Evolutionary conservation across 1,140 invertebrate species (phyloP).

Genomic region (Cardiocondyla obscurior): DNA sequence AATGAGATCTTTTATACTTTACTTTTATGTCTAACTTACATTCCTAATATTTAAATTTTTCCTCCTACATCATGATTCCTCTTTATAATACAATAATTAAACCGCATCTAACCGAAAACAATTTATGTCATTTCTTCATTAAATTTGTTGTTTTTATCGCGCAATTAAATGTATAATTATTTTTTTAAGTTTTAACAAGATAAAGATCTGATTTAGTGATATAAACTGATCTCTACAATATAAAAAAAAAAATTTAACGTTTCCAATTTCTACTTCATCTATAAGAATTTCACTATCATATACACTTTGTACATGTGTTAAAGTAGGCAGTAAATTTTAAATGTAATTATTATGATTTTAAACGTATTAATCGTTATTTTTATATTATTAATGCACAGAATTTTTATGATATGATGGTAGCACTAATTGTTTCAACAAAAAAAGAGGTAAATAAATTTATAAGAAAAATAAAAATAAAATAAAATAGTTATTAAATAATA

Average conservation of each 20-base stretch:
- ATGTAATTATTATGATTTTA: conserved; percentile 61
- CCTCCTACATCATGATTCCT: background rate
- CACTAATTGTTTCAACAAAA: conserved; percentile 25
- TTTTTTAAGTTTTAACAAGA: background rate
- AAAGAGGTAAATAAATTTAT: background rate
- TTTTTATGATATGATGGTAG: conserved; percentile 56
- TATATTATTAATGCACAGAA: conserved; percentile 55
- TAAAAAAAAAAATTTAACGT: conserved; percentile 21
- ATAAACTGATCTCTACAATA: background rate
- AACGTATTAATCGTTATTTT: conserved; percentile 35
- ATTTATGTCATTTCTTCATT: background rate
- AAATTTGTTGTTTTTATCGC: conserved; percentile 4
- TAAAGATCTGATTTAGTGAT: conserved; percentile 57
- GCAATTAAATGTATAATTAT: conserved; percentile 2
- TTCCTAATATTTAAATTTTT: conserved; percentile 35
- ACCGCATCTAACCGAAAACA: conserved; percentile 10
- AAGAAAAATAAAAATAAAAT: background rate
- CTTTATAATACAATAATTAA: conserved; percentile 36
- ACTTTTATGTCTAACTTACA: conserved; percentile 73
- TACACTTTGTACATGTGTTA: conserved; percentile 66
- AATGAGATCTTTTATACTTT: conserved; percentile 78
- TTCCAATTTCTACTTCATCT: conserved; percentile 26
- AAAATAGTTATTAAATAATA: background rate
- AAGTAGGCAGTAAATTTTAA: conserved; percentile 67
- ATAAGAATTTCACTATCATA: conserved; percentile 42